Evolutionary conservation across 2,113 vertebrate species (phyloP), one percentile per base, ranked within the genome.

Genomic region (Elgaria multicarinata): DNA sequence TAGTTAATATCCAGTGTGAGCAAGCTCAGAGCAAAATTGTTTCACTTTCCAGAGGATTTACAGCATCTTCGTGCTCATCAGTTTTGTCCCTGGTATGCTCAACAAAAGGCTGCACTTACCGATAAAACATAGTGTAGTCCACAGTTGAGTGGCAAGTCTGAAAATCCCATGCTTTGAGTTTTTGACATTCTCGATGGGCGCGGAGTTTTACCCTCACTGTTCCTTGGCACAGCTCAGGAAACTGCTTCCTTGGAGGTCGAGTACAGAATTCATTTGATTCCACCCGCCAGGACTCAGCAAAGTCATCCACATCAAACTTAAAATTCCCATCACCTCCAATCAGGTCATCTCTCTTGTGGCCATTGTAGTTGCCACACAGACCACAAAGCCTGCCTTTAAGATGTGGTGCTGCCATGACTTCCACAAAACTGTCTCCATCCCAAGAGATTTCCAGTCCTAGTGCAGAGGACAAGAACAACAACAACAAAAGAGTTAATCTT

Each of bases 371-470:
- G 69, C 99, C 99, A 81, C 99, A 99, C 1, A 99, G 97, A 55
- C 99, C 99, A 42, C 99, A 99, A 71, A 99, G 98, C 81, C 96
- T 98, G 80, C 98, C 98, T 13, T 98, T 98, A 89, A 99, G 97
- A 85, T 99, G 98, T 0, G 99, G 98, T 0, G 98, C 98, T 1
- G 99, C 99, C 92, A 98, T 98, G 22, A 99, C 98, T 96, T 99
- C 99, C 50, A 99, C 99, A 92, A 99, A 99, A 93, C 99, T 99
- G 97, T 99, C 99, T 50, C 99, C 99, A 86, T 99, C 99, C 99
- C 99, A 99, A 0, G 99, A 99, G 95, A 99, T 99, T 97, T 99
- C 99, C 95, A 99, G 94, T 86, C 99, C 99, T 99, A 93, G 89
- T 83, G 31, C 88, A 83, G 66, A 90, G 81, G 84, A 83, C 86